Evolutionary conservation across 2,797 vertebrate species (phyloP).

Genomic region (Coendou prehensilis): DNA sequence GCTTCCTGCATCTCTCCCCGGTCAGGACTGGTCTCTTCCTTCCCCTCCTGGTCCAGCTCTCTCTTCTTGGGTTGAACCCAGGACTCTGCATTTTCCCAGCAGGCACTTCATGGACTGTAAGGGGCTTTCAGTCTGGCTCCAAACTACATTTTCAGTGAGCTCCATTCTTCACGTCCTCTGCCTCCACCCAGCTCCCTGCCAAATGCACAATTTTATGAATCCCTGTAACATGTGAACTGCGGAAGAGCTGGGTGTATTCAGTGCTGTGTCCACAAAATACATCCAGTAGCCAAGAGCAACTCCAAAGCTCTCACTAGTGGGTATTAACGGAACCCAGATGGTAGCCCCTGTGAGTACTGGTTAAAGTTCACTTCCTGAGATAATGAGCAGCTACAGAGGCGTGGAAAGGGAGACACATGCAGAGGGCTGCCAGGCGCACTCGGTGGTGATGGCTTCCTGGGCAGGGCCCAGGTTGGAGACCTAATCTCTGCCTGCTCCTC

Average conservation of each 20-base stretch:
- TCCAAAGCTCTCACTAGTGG: neutral
- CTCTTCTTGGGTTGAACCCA: too few species aligned
- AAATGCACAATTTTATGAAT: neutral
- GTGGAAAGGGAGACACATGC: neutral
- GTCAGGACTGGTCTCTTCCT: neutral
- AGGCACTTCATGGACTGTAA: neutral
- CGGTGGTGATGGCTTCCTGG: neutral
- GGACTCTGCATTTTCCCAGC: neutral
- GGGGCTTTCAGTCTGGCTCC: neutral
- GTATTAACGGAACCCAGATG: too few species aligned
- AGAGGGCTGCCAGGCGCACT: too few species aligned
- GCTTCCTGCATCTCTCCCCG: neutral
- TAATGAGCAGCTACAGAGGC: too few species aligned
- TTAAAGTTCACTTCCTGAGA: too few species aligned
- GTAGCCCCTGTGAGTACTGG: neutral
- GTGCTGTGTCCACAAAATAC: neutral
- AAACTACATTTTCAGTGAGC: neutral
- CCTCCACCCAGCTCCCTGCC: neutral
- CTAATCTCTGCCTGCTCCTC: neutral
- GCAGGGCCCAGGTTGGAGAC: neutral
- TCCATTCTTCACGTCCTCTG: neutral
- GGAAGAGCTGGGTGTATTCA: rapidly evolving
- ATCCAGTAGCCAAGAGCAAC: neutral
- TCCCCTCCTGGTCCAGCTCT: neutral
- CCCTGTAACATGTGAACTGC: neutral